Conservation (phyloP, 2,888 invertebrate genomes). For the Aspidiotus rigidus region DNA sequence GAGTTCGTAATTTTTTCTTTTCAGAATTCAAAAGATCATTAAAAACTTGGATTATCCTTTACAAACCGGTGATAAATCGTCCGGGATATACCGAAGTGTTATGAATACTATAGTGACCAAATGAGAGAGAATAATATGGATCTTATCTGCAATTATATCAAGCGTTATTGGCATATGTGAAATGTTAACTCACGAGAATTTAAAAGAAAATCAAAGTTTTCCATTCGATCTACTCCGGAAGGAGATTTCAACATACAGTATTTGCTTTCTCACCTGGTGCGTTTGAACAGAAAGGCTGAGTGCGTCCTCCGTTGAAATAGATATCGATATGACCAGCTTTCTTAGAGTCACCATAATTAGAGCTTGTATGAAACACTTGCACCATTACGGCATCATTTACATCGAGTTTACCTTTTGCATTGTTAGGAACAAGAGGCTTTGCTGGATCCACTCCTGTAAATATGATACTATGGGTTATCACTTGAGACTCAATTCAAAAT, state of each 20-base stretch:
- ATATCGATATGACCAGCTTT: constrained; percentile 67
- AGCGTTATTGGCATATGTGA: no score
- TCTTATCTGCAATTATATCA: no score
- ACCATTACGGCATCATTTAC: constrained; percentile 68
- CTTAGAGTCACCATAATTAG: constrained; percentile 65
- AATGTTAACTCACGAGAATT: no score
- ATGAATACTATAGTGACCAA: no score
- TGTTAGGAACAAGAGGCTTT: constrained; percentile 58
- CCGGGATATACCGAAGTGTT: no score
- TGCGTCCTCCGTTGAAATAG: constrained; percentile 67
- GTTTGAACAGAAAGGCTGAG: constrained; percentile 65
- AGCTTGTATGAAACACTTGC: constrained; percentile 69
- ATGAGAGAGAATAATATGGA: no score
- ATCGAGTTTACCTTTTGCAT: constrained; percentile 55
- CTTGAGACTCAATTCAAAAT: no score
- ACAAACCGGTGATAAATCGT: no score
- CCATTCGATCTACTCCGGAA: background rate
- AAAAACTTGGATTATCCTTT: no score
- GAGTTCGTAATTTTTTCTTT: no score
- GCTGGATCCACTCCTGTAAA: constrained; percentile 61
- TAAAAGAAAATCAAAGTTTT: background rate
- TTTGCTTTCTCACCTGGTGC: constrained; percentile 51
- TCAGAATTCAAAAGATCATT: no score
- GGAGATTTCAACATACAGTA: background rate
- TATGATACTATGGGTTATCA: no score